Evolutionary conservation across 2,113 vertebrate genomes (phyloP), one percentile per base, ranked within the genome.

Genomic region (Bufo bufo): DNA sequence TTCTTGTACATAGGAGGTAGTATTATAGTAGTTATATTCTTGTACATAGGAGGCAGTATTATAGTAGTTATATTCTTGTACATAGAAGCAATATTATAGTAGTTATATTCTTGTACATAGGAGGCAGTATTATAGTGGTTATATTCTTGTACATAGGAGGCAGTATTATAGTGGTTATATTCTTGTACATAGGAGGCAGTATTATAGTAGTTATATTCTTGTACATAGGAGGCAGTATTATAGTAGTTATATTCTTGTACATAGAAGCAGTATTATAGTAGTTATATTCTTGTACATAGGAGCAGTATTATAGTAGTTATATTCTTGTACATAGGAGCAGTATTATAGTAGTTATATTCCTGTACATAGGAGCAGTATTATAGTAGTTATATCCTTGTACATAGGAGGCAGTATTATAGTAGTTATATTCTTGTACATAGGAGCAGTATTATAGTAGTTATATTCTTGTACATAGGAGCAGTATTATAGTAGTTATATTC

Each of bases 301-400:
- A 13, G 65, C 23, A 69, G 65, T 69, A 69, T 69, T 69, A 69
- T 69, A 69, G 65, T 33, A 69, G 65, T 69, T 69, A 11, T 69
- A 69, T 69, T 69, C 65, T 13, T 69, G 65, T 69, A 23, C 9
- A 69, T 69, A 69, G 65, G 65, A 13, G 65, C 23, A 69, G 65
- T 69, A 69, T 69, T 69, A 69, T 69, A 69, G 65, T 69, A 69
- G 65, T 69, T 69, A 69, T 69, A 69, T 69, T 69, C 65, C 33
- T 69, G 65, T 69, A 23, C 9, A 69, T 69, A 69, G 65, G 65
- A 19, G 65, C 23, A 69, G 65, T 69, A 69, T 33, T 69, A 69
- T 69, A 69, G 65, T 33, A 69, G 65, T 69, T 69, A 69, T 69
- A 69, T 69, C 6, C n/a, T 33, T 69, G 23, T 69, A 69, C 23